Base-by-base conservation (phyloP, 2,113 vertebrate species). In the Ophiodon elongatus region DNA sequence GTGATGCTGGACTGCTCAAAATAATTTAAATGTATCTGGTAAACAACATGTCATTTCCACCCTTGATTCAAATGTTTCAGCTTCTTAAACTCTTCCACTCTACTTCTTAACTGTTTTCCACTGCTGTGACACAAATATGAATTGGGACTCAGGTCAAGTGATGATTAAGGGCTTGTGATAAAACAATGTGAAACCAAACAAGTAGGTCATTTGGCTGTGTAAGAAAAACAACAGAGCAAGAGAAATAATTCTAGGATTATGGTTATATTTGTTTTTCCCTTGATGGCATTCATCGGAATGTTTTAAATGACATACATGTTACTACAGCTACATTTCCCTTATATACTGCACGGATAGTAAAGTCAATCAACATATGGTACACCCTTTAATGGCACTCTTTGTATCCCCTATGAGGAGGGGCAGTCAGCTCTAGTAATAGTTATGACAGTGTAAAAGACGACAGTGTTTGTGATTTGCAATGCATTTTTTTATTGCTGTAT, bases 91-190 rank as follows among this genome's bases (percentile, higher is more conserved):
- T 73, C 27, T 31, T 27, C 35, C 31, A 13, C 70, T 27, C 9
- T 15, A 31, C 47, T 29, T 50, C 17, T 62, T 31, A 15, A 41
- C 37, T 14, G 60, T 41, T 33, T 50, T 45, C 5, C 5, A 35
- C 29, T 17, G 31, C 33, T 25, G 60, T 35, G 27, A 62, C 54
- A 59, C 33, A 59, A 39, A 60, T 65, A 21, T 57, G 2, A 60
- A 45, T 52, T 1, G 0, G 31, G 5, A 29, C 23, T 27, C 27
- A 35, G 47, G 27, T 80, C 78, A 80, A 65, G 67, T 27, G 78
- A 54, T 56, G 45, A 80, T 73, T 80, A 80, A 70, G 21, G 31
- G 45, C 60, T 57, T 17, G 65, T 8, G 17, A 9, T 70, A 62
- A 63, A 64, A 31, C 8, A 54, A 72, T 41, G 33, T 43, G 78